phyloP scores from a whole-genome alignment of 2,797 vertebrate genomes.

The Pantherophis alleghaniensis region DNA sequence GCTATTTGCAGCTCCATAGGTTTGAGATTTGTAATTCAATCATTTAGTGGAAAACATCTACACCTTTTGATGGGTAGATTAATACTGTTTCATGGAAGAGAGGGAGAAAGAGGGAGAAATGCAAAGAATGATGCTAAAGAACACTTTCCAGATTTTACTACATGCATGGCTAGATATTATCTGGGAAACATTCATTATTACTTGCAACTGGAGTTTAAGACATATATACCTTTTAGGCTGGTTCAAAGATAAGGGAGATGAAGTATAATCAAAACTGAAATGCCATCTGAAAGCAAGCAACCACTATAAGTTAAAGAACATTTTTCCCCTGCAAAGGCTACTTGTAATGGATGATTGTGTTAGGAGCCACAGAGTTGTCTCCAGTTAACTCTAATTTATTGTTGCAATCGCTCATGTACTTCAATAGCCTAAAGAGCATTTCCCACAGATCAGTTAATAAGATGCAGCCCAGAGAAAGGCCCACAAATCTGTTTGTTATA shows the following conservation, averaged over 20 bases:
- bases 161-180: slow-evolving; percentile 1
- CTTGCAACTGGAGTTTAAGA: slow-evolving; percentile 23
- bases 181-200: slow-evolving; percentile 22
- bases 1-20: slow-evolving; percentile 8
- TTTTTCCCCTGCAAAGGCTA: not conserved
- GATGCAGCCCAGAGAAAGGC: slow-evolving; percentile 59
- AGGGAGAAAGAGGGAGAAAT: not conserved
- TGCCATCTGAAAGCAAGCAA: slow-evolving; percentile 21
- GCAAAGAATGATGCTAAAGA: not conserved
- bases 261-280: slow-evolving; percentile 40
- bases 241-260: slow-evolving; percentile 31
- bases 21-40: slow-evolving; percentile 1
- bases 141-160: slow-evolving; percentile 15
- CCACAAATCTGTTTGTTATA: slow-evolving; percentile 71
- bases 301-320: slow-evolving; percentile 18
- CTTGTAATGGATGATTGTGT: slow-evolving; percentile 43
- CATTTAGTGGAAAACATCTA: slow-evolving; percentile 33
- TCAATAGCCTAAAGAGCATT: slow-evolving; percentile 54
- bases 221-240: slow-evolving; percentile 15
- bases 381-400: slow-evolving; percentile 55
- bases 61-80: not conserved
- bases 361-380: slow-evolving; percentile 41
- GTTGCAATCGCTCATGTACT: slow-evolving; percentile 40
- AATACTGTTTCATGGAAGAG: not conserved
- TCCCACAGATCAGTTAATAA: slow-evolving; percentile 62